Conservation (phyloP, 2,113 vertebrate genomes). For the Telmatochromis sp. region DNA sequence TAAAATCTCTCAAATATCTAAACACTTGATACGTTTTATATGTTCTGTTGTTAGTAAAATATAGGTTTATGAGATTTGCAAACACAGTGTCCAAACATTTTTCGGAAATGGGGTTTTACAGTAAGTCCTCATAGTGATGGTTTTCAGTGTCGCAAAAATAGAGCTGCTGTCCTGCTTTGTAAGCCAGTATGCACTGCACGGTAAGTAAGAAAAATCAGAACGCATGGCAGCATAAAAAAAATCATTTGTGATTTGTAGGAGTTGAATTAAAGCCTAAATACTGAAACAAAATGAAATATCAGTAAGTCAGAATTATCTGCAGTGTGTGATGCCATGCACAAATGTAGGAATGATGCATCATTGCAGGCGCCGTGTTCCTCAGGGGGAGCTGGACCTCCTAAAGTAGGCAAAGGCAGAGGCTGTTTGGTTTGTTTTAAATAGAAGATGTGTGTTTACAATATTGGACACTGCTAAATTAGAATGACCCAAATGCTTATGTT, state of each 20-base stretch:
- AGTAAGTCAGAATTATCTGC: background rate
- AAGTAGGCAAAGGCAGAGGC: background rate
- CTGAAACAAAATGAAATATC: background rate
- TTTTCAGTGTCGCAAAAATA: background rate
- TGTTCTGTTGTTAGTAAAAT: background rate
- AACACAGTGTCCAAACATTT: background rate
- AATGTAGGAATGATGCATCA: background rate
- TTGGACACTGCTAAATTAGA: background rate
- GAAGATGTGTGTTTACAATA: fast-evolving
- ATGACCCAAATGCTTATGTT: background rate
- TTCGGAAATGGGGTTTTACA: background rate
- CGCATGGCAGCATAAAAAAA: background rate
- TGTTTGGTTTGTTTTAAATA: background rate
- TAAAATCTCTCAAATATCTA: background rate
- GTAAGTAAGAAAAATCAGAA: background rate
- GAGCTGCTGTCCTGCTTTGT: slow-evolving; percentile 4
- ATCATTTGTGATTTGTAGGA: background rate
- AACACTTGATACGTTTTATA: fast-evolving
- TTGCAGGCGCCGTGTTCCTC: background rate
- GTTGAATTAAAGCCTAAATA: background rate
- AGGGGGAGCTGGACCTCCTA: background rate
- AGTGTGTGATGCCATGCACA: background rate
- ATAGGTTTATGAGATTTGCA: background rate
- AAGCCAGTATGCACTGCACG: background rate
- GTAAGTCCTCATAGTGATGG: background rate